phyloP scores from a whole-genome alignment of 2,113 vertebrate species.

The Tringa solitaria region DNA sequence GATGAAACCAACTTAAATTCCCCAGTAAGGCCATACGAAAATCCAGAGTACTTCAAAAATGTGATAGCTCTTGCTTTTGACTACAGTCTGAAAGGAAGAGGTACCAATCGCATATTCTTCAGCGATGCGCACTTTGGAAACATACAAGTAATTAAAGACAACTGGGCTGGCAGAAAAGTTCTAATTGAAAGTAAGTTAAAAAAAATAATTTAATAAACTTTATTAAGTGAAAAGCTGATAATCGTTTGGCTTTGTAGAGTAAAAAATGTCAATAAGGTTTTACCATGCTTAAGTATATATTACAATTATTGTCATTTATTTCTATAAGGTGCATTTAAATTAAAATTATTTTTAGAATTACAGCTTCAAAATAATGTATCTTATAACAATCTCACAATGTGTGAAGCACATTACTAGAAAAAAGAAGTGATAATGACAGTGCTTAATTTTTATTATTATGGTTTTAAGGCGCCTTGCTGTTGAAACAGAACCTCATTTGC shows the following conservation, averaged over 20 bases:
- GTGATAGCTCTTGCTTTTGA: slow-evolving; percentile 92
- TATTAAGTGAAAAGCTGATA: neutral
- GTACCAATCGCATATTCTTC: slow-evolving; percentile 94
- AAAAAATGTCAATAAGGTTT: neutral
- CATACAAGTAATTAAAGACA: slow-evolving; percentile 95
- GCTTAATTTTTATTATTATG: neutral
- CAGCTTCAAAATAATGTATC: neutral
- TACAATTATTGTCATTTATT: neutral
- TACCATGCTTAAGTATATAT: neutral
- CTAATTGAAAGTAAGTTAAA: slow-evolving; percentile 91
- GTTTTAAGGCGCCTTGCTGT: neutral
- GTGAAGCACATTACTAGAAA: neutral
- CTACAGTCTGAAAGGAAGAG: slow-evolving; percentile 82
- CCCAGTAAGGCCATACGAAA: slow-evolving; percentile 91
- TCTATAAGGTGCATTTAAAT: neutral
- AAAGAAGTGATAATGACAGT: neutral
- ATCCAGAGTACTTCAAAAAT: slow-evolving; percentile 93
- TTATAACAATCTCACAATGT: rapidly evolving
- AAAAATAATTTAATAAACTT: neutral
- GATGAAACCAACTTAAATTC: slow-evolving; percentile 96
- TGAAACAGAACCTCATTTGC: neutral
- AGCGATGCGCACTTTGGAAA: slow-evolving; percentile 97
- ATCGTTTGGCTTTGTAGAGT: neutral
- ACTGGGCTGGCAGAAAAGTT: slow-evolving; percentile 88
- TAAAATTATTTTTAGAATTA: neutral